Conservation (phyloP, 2,113 vertebrate species). For the Perca flavescens region DNA sequence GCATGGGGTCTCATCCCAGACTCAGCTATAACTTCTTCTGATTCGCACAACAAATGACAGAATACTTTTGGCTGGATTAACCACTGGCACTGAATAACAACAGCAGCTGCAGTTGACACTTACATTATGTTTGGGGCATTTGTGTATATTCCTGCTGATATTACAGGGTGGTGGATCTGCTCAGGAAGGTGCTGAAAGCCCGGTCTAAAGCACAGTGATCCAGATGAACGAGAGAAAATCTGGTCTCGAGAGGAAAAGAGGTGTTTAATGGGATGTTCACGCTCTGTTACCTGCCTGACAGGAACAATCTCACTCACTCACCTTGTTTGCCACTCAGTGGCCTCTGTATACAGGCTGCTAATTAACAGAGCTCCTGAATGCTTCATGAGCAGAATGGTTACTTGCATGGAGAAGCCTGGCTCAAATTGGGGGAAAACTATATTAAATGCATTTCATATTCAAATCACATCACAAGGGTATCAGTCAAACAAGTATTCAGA, state of each 20-base stretch:
- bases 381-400: constrained; percentile 32
- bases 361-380: constrained; percentile 63
- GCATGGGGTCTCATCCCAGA: constrained; percentile 28
- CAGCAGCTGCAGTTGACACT: constrained; percentile 1
- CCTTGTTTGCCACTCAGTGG: constrained; percentile 75
- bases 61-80: constrained; percentile 28
- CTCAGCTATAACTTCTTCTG: constrained; percentile 23
- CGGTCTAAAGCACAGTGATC: constrained; percentile 39
- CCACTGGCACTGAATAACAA: constrained; percentile 15
- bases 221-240: constrained; percentile 50
- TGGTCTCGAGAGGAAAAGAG: constrained; percentile 40
- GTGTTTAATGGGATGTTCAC: constrained; percentile 75
- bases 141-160: constrained; percentile 9
- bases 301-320: constrained; percentile 71
- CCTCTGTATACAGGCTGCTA: constrained; percentile 60
- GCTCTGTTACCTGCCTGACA: constrained; percentile 75
- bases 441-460: constrained; percentile 15
- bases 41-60: constrained; percentile 17
- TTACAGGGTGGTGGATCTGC: constrained; percentile 1
- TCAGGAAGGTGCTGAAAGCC: constrained; percentile 18
- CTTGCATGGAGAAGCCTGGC: constrained; percentile 9
- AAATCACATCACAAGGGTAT: constrained; percentile 3
- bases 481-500: constrained; percentile 11
- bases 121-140: constrained; percentile 19
- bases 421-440: constrained; percentile 26